Conservation (phyloP, 1,140 invertebrate species). For the Aphaenogaster ashmeadi region DNA sequence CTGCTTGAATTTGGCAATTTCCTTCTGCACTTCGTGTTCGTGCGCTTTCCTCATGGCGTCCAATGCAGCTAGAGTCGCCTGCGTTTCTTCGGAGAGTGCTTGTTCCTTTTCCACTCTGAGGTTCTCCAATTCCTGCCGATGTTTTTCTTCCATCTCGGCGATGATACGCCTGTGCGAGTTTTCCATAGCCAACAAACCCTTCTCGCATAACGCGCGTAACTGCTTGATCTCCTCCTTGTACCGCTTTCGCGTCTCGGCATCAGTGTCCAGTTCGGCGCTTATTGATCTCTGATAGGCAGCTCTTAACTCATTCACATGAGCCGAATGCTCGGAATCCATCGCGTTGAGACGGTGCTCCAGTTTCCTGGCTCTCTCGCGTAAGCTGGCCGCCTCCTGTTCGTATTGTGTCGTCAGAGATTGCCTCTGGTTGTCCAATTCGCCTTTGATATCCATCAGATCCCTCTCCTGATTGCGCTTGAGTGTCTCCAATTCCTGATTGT, state of each 20-base stretch:
- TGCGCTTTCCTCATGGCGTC: constrained; percentile 98
- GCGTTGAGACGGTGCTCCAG: constrained; percentile 90
- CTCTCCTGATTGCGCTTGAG: constrained; percentile 81
- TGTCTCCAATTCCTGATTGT: constrained; percentile 82
- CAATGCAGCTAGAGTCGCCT: constrained; percentile 93
- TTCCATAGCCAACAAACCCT: constrained; percentile 95
- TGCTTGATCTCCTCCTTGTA: constrained; percentile 96
- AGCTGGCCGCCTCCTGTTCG: constrained; percentile 85
- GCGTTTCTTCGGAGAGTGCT: constrained; percentile 95
- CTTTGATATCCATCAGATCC: constrained; percentile 84
- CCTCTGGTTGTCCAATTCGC: constrained; percentile 87
- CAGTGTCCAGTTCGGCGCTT: constrained; percentile 85
- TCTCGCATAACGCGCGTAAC: constrained; percentile 93
- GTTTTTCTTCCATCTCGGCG: constrained; percentile 94
- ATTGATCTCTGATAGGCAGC: constrained; percentile 90
- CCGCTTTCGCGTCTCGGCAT: constrained; percentile 91
- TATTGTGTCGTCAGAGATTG: constrained; percentile 83
- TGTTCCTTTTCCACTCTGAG: constrained; percentile 94
- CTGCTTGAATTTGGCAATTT: constrained; percentile 95
- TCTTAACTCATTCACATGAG: constrained; percentile 91
- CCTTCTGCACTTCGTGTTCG: constrained; percentile 95
- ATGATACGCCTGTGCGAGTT: constrained; percentile 95
- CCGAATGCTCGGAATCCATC: constrained; percentile 92
- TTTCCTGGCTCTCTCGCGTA: constrained; percentile 89
- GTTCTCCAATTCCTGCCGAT: constrained; percentile 92